A percentile compares a stretch with the other conserved stretches of the same genome.
These are phyloP conservation scores for Clarias laeviceps DNA, from an alignment of 2,797 vertebrate species.

Conservation along the genomic window DNA sequence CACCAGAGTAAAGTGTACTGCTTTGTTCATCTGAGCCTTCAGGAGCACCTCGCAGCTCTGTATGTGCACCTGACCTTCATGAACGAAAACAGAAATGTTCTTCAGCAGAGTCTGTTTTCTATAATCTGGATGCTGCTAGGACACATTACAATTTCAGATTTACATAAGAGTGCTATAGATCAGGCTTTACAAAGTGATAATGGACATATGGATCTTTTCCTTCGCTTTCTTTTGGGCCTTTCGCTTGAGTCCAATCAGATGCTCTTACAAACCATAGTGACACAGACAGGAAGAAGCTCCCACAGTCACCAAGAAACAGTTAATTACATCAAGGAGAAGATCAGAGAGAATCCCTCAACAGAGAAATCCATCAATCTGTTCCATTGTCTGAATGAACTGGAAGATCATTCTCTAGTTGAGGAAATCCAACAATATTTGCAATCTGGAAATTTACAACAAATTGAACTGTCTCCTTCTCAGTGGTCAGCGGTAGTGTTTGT, in stretches of 20 bases:
- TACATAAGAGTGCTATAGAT: slow-evolving; percentile 16
- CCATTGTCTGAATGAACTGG: neutral
- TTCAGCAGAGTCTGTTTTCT: neutral
- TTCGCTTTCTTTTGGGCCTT: neutral
- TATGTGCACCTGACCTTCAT: no score
- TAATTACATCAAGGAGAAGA: neutral
- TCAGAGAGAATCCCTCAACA: neutral
- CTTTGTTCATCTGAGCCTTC: no score
- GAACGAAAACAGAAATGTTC: no score
- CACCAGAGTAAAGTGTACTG: no score
- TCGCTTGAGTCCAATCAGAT: slow-evolving; percentile 20
- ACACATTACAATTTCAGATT: neutral
- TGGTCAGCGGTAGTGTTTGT: no score
- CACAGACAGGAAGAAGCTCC: neutral
- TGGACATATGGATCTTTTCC: neutral
- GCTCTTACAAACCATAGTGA: neutral
- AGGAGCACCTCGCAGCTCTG: no score
- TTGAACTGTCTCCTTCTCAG: no score
- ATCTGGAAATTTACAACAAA: no score
- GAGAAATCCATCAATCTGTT: slow-evolving; percentile 30
- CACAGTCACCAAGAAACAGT: neutral
- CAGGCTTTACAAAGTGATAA: neutral
- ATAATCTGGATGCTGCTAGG: fast-evolving
- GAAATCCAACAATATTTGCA: neutral
- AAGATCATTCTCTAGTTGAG: slow-evolving; percentile 1